Conservation (phyloP, 2,888 invertebrate species). For the Chamaedrilus cognettii region DNA sequence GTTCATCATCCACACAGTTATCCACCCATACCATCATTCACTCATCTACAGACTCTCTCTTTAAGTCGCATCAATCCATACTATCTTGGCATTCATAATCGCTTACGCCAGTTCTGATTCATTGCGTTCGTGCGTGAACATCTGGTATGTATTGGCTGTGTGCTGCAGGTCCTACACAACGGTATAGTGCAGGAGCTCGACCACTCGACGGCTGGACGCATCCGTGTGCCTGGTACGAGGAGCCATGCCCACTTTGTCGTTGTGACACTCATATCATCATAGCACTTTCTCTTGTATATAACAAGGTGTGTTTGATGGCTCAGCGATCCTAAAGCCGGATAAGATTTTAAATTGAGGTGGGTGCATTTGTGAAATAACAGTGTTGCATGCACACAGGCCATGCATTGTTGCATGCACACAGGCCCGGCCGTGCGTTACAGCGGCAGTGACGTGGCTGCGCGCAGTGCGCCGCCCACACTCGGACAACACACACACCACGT, state of each 20-base stretch:
- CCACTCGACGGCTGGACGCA: constrained; percentile 70
- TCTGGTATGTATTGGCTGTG: too few species aligned
- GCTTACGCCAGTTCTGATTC: neutral
- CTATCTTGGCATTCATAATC: neutral
- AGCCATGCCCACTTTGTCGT: too few species aligned
- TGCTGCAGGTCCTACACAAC: constrained; percentile 52
- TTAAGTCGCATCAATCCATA: neutral
- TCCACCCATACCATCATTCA: neutral
- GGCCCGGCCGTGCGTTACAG: constrained; percentile 87
- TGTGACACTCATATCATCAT: too few species aligned
- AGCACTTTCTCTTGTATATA: too few species aligned
- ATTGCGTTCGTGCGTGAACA: too few species aligned
- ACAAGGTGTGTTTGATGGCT: too few species aligned
- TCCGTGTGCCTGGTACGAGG: neutral
- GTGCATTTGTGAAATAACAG: too few species aligned
- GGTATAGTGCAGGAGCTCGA: constrained; percentile 53
- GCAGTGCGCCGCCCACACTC: constrained; percentile 74
- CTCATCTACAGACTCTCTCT: neutral
- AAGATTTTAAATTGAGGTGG: too few species aligned
- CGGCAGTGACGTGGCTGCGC: constrained; percentile 70
- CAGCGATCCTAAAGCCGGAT: too few species aligned
- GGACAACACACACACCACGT: constrained; percentile 87
- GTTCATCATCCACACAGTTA: neutral
- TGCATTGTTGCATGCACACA: constrained; percentile 1
- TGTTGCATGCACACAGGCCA: too few species aligned